These are phyloP conservation scores for Protodeltote pygarga DNA, from an alignment of 2,888 invertebrate genomes.

Conservation along the genomic window DNA sequence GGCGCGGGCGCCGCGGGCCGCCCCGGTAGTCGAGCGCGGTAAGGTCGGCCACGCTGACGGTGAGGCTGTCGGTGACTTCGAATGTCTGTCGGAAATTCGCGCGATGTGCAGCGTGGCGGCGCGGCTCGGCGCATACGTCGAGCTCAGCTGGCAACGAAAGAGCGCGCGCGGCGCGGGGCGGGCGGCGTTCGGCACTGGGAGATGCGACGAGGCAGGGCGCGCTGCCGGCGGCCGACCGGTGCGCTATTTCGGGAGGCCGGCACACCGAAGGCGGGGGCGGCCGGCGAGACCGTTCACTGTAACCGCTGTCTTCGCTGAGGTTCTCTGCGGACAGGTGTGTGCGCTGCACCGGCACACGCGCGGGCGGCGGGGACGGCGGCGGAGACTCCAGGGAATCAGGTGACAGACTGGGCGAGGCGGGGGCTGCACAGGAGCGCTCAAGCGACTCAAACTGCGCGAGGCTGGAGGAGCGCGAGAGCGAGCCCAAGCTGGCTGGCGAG, in stretches of 20 bases:
- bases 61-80: constrained; percentile 81
- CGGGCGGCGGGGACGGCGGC: constrained; percentile 73
- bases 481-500: constrained; percentile 81
- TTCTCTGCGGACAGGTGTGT: constrained; percentile 91
- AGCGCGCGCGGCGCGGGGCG: constrained; percentile 76
- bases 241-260: constrained; percentile 73
- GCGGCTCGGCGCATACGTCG: constrained; percentile 86
- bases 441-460: constrained; percentile 94
- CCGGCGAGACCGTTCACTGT: constrained; percentile 87
- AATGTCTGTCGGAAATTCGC: constrained; percentile 81
- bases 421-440: constrained; percentile 87
- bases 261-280: constrained; percentile 69
- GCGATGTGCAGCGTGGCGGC: constrained; percentile 67
- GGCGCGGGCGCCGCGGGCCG: constrained; percentile 71
- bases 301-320: constrained; percentile 93
- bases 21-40: constrained; percentile 87
- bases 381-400: constrained; percentile 83
- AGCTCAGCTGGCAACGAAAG: constrained; percentile 89
- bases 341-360: constrained; percentile 67
- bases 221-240: constrained; percentile 71
- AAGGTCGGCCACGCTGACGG: constrained; percentile 88
- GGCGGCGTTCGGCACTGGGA: constrained; percentile 71
- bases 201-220: constrained; percentile 73
- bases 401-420: constrained; percentile 76
- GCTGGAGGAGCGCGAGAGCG: constrained; percentile 92